These are phyloP conservation scores for Pangasius djambal DNA, from an alignment of 2,797 vertebrate species.

Conservation along the genomic window DNA sequence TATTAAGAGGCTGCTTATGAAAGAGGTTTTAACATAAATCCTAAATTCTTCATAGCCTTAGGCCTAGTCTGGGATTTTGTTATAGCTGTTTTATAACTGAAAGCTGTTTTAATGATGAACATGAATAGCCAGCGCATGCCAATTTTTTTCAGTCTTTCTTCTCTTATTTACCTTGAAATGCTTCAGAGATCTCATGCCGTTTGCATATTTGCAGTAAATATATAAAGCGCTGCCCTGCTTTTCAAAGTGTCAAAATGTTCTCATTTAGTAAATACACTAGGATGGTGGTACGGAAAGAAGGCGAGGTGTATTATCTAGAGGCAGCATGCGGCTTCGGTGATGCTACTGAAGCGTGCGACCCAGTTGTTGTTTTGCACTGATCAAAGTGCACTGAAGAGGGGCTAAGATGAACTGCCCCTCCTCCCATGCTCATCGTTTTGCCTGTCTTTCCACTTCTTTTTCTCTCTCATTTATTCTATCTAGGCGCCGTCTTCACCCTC, in stretches of 20 bases:
- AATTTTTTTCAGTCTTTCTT: slow-evolving; percentile 29
- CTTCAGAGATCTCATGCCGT: not conserved
- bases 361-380: slow-evolving; percentile 42
- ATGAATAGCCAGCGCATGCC: not conserved
- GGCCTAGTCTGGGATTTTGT: not conserved
- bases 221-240: slow-evolving; percentile 22
- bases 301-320: slow-evolving; percentile 40
- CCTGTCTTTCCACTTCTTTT: slow-evolving; percentile 34
- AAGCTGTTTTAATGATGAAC: slow-evolving; percentile 10
- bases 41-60: not conserved
- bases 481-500: slow-evolving; percentile 86
- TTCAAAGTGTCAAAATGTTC: slow-evolving; percentile 42
- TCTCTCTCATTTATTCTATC: slow-evolving; percentile 73
- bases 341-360: slow-evolving; percentile 27
- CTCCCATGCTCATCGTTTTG: slow-evolving; percentile 33
- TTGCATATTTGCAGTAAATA: slow-evolving; percentile 38
- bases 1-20: not conserved
- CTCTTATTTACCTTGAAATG: slow-evolving; percentile 26
- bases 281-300: slow-evolving; percentile 29
- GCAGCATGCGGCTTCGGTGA: slow-evolving; percentile 25
- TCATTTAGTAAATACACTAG: slow-evolving; percentile 42
- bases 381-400: slow-evolving; percentile 49
- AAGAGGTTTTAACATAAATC: not conserved
- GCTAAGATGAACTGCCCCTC: slow-evolving; percentile 49
- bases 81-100: not conserved